Evolutionary conservation across 2,113 vertebrate species (phyloP), one percentile per base, ranked within the genome.

Genomic region (Tyto alba): DNA sequence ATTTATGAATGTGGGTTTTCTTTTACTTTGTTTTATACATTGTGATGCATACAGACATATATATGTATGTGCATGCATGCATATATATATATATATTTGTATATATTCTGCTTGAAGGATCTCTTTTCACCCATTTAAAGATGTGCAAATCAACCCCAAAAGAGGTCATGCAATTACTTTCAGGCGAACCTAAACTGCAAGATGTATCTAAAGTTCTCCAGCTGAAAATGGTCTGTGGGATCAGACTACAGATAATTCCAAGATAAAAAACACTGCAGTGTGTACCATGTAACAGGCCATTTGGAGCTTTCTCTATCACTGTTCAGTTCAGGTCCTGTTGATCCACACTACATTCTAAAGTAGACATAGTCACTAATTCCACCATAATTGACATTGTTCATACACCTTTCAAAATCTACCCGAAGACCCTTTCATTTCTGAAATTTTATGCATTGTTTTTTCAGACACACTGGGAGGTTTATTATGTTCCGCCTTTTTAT

Each of bases 331-430:
- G 15, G 34, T 69, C 26, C 56, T 57, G 27, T 41, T 62, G 13
- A 7, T 45, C 63, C 25, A 73, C 4, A 17, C 25, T 73, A 22
- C 38, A 69, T 96, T 78, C 20, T 77, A 53, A 93, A 87, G 32
- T 19, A 77, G 48, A 48, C 26, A 50, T 26, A 72, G 40, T 29
- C 22, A 84, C 11, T 50, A 66, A 59, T 75, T 78, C 21, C 26
- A 82, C 16, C 1, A 0, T 43, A 71, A 88, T 38, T 2, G 0
- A 63, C 4, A 81, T 23, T 36, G 14, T 30, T 57, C 1, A 2
- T 78, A 78, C 85, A 63, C 9, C 1, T 27, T n/a, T 81, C 50
- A 71, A 91, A 56, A 57, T 34, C 19, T 50, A 59, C 16, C 7
- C 10, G 15, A 86, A 73, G 48, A 41, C 10, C 8, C 38, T 66